Evolutionary conservation across 2,113 vertebrate genomes (phyloP).

Genomic region (Brienomyrus brachyistius): DNA sequence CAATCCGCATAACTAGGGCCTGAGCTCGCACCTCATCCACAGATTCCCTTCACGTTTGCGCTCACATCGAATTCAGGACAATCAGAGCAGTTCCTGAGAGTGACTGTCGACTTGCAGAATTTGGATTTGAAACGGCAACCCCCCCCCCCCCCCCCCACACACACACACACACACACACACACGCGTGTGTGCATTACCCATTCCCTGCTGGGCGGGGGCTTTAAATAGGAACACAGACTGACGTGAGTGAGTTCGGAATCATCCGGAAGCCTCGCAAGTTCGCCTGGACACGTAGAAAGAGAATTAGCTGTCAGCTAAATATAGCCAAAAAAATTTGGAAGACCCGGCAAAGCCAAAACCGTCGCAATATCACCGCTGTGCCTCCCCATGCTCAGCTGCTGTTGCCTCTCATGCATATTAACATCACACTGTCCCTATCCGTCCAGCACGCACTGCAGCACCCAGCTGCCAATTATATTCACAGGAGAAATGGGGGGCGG

Average conservation of each 20-base stretch:
- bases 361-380: background rate
- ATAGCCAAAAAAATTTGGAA: background rate
- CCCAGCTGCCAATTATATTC: constrained; percentile 1
- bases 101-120: background rate
- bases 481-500: background rate
- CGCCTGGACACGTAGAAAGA: background rate
- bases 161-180: background rate
- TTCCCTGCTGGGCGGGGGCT: background rate
- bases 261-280: background rate
- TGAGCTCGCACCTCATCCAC: background rate
- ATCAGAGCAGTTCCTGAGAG: background rate
- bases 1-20: background rate
- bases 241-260: background rate
- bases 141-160: background rate
- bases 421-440: background rate
- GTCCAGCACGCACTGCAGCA: background rate
- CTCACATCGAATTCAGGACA: background rate
- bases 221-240: constrained; percentile 1
- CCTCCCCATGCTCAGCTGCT: background rate
- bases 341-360: background rate
- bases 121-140: constrained; percentile 10
- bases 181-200: background rate
- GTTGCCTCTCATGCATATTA: background rate
- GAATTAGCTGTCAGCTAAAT: background rate
- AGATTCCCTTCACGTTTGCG: background rate